Percentiles rank a stretch among this genome's conserved stretches.
These are phyloP conservation scores for Cloeon dipterum DNA, from an alignment of 2,888 invertebrate genomes.

Conservation along the genomic window DNA sequence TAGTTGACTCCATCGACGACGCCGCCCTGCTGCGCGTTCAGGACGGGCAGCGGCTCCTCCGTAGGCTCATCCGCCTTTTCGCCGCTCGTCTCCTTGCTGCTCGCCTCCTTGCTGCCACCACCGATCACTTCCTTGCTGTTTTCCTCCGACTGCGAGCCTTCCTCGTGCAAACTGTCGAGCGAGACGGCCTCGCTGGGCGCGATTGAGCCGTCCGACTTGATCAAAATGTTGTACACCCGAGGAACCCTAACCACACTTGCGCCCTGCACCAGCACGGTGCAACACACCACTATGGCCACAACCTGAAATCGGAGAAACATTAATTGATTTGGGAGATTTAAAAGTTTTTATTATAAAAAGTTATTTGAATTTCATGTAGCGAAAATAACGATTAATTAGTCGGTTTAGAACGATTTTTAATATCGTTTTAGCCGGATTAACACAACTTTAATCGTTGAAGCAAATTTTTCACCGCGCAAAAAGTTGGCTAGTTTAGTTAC, in stretches of 20 bases:
- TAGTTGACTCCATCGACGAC: background rate
- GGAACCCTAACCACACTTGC: constrained; percentile 17
- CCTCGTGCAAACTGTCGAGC: background rate
- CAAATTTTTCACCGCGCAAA: too few species aligned
- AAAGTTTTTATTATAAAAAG: too few species aligned
- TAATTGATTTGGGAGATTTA: too few species aligned
- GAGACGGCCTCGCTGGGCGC: constrained; percentile 39
- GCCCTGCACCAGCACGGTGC: background rate
- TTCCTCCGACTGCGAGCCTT: background rate
- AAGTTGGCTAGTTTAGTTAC: too few species aligned
- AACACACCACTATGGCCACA: constrained; percentile 2
- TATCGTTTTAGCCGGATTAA: too few species aligned
- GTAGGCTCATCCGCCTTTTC: constrained; percentile 3
- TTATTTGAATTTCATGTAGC: too few species aligned
- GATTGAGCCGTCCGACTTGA: constrained; percentile 52
- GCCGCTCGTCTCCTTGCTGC: background rate
- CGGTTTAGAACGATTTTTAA: too few species aligned
- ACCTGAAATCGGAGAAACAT: too few species aligned
- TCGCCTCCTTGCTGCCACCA: background rate
- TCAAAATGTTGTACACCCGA: constrained; percentile 56
- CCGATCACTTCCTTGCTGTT: background rate
- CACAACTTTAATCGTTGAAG: too few species aligned
- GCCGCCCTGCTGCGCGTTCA: background rate
- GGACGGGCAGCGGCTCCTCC: background rate
- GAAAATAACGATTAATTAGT: too few species aligned